Base-by-base conservation (phyloP, 2,113 vertebrate genomes). In the Grallaria varia region DNA sequence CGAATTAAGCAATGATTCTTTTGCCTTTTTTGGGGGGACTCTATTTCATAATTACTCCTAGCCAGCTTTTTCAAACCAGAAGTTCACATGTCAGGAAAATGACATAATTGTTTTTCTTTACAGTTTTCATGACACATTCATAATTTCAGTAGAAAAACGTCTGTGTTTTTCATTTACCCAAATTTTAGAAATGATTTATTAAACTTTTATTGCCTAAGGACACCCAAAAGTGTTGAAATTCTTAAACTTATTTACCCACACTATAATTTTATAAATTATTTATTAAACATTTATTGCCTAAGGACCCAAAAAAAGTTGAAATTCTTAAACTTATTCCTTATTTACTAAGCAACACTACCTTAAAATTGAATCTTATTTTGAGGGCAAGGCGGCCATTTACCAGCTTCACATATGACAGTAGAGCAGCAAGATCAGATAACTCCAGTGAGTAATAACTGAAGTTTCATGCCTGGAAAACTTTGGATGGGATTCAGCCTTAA, bases 61-160 rank as follows among this genome's bases (percentile, higher is more conserved):
- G 80, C 86, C 90, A 97, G 79, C 77, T 95, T 95, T 96, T 94
- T 84, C n/a, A 66, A 96, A 80, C 44, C 79, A 87, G 66, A 95
- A 84, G 50, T 77, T 88, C 90, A 75, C 81, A 83, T 94, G 72
- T 97, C 89, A 94, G 79, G 76, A 89, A 97, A 91, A 88, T 95
- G 87, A 97, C 84, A 84, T 95, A 93, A 95, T 96, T 95, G 92
- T 96, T 97, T 97, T 91, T 91, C 91, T 85, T 94, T 82, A 93
- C 42, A 87, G 55, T 83, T 92, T 94, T 93, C 80, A 87, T 0
- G 22, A 66, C 27, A 49, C 6, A 33, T 28, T 91, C 44, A 69
- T 67, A 71, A 77, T 90, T 91, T 71, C 81, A 71, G 58, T 58
- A 90, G 63, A 52, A 84, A 73, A 79, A 86, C 12, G 20, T 19